Conservation (phyloP, 2,888 invertebrate species). For the Drosophila leonis region DNA sequence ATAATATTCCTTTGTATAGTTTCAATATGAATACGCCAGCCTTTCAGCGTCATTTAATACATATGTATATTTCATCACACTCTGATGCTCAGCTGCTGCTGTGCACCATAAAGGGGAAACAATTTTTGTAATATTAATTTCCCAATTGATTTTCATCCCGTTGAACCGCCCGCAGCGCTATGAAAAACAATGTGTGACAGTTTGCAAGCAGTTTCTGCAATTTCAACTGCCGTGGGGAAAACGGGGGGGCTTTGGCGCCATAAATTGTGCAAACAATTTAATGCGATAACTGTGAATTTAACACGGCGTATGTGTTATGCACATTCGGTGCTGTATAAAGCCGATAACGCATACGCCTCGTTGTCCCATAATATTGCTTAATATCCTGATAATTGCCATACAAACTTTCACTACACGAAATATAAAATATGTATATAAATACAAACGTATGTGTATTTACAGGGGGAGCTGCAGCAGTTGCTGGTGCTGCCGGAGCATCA, state of each 20-base stretch:
- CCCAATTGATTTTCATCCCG: constrained; percentile 17
- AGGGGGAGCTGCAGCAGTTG: constrained; percentile 85
- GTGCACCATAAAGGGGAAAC: constrained; percentile 5
- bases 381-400: constrained; percentile 55
- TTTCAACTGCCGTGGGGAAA: constrained; percentile 1
- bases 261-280: constrained; percentile 42
- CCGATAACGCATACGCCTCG: constrained; percentile 61
- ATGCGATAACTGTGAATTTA: constrained; percentile 41
- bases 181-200: constrained; percentile 34
- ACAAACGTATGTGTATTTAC: constrained; percentile 8
- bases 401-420: constrained; percentile 9
- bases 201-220: constrained; percentile 41
- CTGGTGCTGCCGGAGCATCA: constrained; percentile 84
- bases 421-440: constrained; percentile 1
- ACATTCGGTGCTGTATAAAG: constrained; percentile 24
- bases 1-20: background rate
- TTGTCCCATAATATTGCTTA: constrained; percentile 48
- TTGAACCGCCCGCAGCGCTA: constrained; percentile 1
- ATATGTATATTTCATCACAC: background rate
- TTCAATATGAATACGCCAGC: background rate
- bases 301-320: constrained; percentile 45
- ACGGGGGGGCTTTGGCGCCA: background rate
- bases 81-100: constrained; percentile 1
- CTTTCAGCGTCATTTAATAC: background rate
- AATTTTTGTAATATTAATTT: constrained; percentile 17